Percentiles rank a stretch among this genome's conserved stretches.
These are phyloP conservation scores for Pyrgus malvae DNA, from an alignment of 2,888 invertebrate species.

Conservation along the genomic window DNA sequence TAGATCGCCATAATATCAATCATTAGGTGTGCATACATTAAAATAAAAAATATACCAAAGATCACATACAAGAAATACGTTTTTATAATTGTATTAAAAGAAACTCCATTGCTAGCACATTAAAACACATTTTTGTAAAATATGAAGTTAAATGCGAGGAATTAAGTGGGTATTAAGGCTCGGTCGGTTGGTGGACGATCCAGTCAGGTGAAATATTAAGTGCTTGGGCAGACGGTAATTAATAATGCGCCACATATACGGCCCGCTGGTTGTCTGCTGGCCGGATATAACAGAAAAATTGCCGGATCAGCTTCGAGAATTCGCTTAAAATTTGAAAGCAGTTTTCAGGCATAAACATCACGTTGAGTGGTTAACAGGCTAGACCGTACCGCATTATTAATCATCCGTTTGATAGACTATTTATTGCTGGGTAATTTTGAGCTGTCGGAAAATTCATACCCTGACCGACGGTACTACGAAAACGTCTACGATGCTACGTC, in stretches of 20 bases:
- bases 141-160: slow-evolving; percentile 61
- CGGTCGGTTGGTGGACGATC: slow-evolving; percentile 60
- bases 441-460: neutral
- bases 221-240: slow-evolving; percentile 71
- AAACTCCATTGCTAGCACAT: slow-evolving; percentile 25
- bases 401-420: neutral
- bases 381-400: neutral
- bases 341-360: slow-evolving; percentile 12
- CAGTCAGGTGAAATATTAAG: slow-evolving; percentile 75
- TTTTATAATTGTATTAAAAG: neutral
- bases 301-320: slow-evolving; percentile 60
- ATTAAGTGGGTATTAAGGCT: slow-evolving; percentile 70
- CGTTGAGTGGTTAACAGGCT: slow-evolving; percentile 18
- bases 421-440: neutral
- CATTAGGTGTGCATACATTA: too few relatives aligned
- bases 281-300: slow-evolving; percentile 75
- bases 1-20: too few relatives aligned
- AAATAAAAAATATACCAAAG: too few relatives aligned
- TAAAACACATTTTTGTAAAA: slow-evolving; percentile 54
- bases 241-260: slow-evolving; percentile 68
- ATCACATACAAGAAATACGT: too few relatives aligned
- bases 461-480: neutral
- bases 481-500: neutral
- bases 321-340: slow-evolving; percentile 33
- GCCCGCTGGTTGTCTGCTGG: slow-evolving; percentile 47